Evolutionary conservation across 37 sponge, comb jelly and placozoan species (phyloP).

Genomic region (Geodia barretti): DNA sequence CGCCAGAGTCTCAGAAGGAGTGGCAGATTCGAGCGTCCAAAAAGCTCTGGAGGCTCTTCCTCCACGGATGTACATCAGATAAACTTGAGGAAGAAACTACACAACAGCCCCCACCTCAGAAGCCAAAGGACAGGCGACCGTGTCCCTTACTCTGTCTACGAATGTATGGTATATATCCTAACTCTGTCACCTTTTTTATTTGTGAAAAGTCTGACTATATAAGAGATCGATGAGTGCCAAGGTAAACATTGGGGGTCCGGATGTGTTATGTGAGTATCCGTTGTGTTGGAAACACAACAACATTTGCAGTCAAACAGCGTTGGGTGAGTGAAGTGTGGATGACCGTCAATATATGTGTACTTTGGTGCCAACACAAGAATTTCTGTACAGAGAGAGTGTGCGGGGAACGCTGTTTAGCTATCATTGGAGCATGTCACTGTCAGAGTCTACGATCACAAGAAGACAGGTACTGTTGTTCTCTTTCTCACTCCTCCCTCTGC

Average conservation of each 20-base stretch:
- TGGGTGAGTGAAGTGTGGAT: too few relatives aligned
- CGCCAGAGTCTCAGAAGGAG: neutral
- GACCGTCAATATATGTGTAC: too few relatives aligned
- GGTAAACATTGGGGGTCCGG: too few relatives aligned
- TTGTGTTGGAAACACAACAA: too few relatives aligned
- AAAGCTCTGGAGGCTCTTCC: conserved; percentile 32
- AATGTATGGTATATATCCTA: neutral
- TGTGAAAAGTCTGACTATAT: too few relatives aligned
- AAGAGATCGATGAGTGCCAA: too few relatives aligned
- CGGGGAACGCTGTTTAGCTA: too few relatives aligned
- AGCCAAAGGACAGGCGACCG: neutral
- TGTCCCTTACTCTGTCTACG: conserved; percentile 15
- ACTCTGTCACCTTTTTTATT: too few relatives aligned
- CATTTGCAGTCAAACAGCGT: too few relatives aligned
- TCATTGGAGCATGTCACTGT: neutral
- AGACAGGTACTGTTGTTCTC: neutral
- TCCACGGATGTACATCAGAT: conserved; percentile 10
- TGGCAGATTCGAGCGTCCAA: neutral
- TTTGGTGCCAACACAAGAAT: too few relatives aligned
- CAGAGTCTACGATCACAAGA: neutral
- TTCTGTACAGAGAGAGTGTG: too few relatives aligned
- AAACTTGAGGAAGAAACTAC: conserved; percentile 20
- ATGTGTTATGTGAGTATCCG: too few relatives aligned
- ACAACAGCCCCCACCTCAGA: neutral
- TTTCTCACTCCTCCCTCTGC: neutral